These are phyloP conservation scores for Drosophila nasuta DNA, from an alignment of 1,140 invertebrate species.

Conservation along the genomic window DNA sequence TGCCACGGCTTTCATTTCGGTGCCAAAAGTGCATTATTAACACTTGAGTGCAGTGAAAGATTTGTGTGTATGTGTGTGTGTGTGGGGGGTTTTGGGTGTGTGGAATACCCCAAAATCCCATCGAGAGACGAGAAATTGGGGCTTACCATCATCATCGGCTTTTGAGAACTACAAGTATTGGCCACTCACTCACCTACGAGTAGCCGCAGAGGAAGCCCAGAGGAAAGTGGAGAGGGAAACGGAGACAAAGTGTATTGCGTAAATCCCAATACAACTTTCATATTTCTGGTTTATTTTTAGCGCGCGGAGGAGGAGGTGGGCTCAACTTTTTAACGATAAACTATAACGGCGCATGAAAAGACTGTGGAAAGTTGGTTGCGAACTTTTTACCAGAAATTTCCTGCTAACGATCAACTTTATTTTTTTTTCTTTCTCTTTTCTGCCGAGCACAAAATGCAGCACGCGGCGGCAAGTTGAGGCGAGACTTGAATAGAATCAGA, in stretches of 20 bases:
- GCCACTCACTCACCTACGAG: slow-evolving; percentile 29
- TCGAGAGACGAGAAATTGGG: slow-evolving; percentile 4
- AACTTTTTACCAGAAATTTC: slow-evolving; percentile 72
- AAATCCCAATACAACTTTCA: slow-evolving; percentile 55
- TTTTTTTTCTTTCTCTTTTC: background rate
- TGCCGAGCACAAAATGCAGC: slow-evolving; percentile 8
- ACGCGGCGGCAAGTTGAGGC: slow-evolving; percentile 27
- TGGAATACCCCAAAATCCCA: background rate
- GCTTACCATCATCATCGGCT: slow-evolving; percentile 41
- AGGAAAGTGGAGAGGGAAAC: background rate
- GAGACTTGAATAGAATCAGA: slow-evolving; percentile 7
- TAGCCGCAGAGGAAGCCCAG: background rate
- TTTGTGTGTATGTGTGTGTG: slow-evolving; percentile 9
- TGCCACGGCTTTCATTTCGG: slow-evolving; percentile 26
- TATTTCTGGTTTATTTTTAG: slow-evolving; percentile 41
- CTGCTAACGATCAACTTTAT: slow-evolving; percentile 73
- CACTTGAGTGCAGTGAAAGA: slow-evolving; percentile 53
- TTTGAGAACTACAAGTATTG: slow-evolving; percentile 52
- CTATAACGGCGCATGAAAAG: slow-evolving; percentile 75
- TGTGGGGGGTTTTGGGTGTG: background rate
- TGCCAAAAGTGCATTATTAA: slow-evolving; percentile 69
- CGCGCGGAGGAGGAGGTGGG: background rate
- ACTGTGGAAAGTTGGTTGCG: slow-evolving; percentile 56
- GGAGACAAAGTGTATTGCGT: slow-evolving; percentile 23
- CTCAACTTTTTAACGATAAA: slow-evolving; percentile 63